Evolutionary conservation across 2,113 vertebrate species (phyloP).

Genomic region (Acanthisitta chloris): DNA sequence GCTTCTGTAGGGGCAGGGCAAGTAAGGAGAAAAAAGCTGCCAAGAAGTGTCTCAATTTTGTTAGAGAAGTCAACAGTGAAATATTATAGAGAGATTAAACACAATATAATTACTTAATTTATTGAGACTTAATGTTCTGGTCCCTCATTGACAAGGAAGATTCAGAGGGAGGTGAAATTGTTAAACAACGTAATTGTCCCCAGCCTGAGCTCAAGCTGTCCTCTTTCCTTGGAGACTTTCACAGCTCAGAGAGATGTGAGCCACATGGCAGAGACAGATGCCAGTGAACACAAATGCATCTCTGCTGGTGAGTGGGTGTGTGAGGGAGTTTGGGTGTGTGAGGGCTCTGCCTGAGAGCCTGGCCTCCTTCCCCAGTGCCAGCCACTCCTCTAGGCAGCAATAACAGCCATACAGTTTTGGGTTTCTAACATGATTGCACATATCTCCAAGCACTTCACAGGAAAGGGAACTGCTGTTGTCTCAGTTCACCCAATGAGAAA

Average conservation of each 20-base stretch:
- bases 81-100: neutral
- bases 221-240: neutral
- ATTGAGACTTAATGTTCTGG: neutral
- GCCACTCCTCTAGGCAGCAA: neutral
- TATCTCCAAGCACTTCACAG: neutral
- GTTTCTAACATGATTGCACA: neutral
- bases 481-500: neutral
- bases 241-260: neutral
- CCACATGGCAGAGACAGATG: neutral
- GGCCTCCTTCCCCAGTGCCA: neutral
- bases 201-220: neutral
- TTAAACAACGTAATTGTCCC: neutral
- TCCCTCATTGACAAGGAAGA: neutral
- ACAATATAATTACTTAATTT: neutral
- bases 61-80: neutral
- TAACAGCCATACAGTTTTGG: neutral
- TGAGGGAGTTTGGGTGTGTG: neutral
- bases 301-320: neutral
- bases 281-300: neutral
- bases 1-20: neutral
- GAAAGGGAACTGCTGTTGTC: neutral
- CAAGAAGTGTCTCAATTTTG: neutral
- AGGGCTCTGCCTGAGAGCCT: neutral
- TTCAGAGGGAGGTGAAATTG: neutral
- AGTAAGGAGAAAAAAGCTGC: neutral